Base-by-base conservation (phyloP, 2,113 vertebrate species). In the Zosterops hypoxanthus region DNA sequence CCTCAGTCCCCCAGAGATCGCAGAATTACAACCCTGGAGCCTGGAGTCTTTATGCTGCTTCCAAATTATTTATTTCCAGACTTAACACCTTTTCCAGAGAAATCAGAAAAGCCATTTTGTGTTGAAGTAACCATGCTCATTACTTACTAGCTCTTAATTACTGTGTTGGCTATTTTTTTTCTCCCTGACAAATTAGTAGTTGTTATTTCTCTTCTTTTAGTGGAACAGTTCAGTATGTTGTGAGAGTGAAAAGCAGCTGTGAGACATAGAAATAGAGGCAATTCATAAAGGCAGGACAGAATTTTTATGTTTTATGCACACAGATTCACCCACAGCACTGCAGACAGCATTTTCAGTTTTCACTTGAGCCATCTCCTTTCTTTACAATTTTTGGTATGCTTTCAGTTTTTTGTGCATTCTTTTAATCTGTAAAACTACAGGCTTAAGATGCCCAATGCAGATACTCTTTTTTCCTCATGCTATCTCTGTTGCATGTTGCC, bases 1-100 rank as follows among this genome's bases (percentile, higher is more conserved):
- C 14, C 7, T 65, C 60, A 41, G 50, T 19, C 8, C 11, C 14
- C 5, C 12, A 42, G 63, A 34, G 47, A 49, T 4, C 0, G 0
- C 26, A 70, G 33, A 63, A 42, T 15, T 15, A 42, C 22, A 71
- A 11, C 47, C 22, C 0, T 0, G 2, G 8, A 85, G 49, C 70
- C 41, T 36, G n/a, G 16, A 47, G 29, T 64, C 16, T 31, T 69
- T 24, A 15, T 53, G 9, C 33, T 75, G 9, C 36, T 59, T 44
- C 49, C 14, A 46, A 72, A 9, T 79, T 64, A 47, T 7, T 86
- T 55, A 20, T 85, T 91, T 85, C 41, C 57, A 77, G 72, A 33
- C 14, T 24, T 72, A 69, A 33, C 14, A 85, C 24, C n/a, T 82
- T 82, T 63, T 60, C 42, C 31, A 33, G 41, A 61, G 25, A 91